Percentiles rank a stretch among this genome's conserved stretches.
These are phyloP conservation scores for Caracal caracal DNA, from an alignment of 2,113 vertebrate species.

Conservation along the genomic window DNA sequence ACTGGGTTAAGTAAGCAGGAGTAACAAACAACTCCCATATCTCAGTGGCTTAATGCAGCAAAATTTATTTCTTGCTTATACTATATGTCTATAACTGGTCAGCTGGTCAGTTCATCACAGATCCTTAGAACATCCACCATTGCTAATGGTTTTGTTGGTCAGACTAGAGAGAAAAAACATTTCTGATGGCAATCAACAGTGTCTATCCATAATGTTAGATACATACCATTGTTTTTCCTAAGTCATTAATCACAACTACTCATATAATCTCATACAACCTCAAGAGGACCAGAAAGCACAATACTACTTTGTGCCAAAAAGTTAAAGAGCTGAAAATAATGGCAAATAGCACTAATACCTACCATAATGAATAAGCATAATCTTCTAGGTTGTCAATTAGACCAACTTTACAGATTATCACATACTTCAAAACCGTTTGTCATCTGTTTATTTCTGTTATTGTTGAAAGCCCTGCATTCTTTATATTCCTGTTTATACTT, in stretches of 20 bases:
- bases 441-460: neutral
- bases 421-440: neutral
- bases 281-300: neutral
- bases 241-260: neutral
- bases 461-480: neutral
- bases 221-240: neutral
- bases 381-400: neutral
- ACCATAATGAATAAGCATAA: neutral
- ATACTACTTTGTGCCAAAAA: neutral
- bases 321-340: neutral
- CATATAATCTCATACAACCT: neutral
- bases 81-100: neutral
- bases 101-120: neutral
- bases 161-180: neutral
- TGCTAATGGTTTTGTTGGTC: neutral
- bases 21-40: neutral
- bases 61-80: neutral
- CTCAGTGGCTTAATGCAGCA: neutral
- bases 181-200: neutral
- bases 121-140: neutral
- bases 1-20: neutral
- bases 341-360: neutral
- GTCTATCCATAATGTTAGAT: neutral
- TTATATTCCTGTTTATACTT: neutral
- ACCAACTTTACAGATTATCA: neutral